Evolutionary conservation across 2,113 vertebrate species (phyloP), one percentile per base, ranked within the genome.

Genomic region (Varanus salvator): DNA sequence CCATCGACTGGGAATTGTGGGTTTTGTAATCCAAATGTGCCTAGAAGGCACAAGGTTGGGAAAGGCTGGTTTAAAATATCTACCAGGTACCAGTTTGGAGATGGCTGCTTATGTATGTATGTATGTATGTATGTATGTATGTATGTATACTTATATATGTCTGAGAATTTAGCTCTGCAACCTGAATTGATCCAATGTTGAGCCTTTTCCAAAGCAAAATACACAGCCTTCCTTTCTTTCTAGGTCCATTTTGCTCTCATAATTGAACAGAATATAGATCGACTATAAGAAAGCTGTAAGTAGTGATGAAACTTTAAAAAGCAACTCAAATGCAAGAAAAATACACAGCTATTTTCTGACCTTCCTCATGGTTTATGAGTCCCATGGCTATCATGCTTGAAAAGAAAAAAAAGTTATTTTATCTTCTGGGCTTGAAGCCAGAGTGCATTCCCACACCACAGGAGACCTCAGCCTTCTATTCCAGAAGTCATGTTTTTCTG

Each of bases 401-500:
- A 88, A 31, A 83, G 60, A 68, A 68, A 31, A 64, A 60, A 54
- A n/a, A 11, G 6, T 64, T 77, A 14, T 31, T 54, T 77, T 69
- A 76, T 77, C 72, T 84, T 78, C 29, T 52, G 11, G 11, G 48
- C 21, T 76, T 66, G 81, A 68, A 89, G 60, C 82, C 60, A 85
- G 19, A 71, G 31, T 68, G 23, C 31, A 44, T 34, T 57, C 74
- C 72, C 57, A 38, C 34, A 68, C 21, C 21, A 64, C 71, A 75
- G 54, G 87, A 84, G 57, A 84, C 80, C 27, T 29, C 4, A 52
- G 27, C 69, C 29, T 5, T 19, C 54, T 15, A 11, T 84, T 68
- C 74, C 74, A 85, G 60, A 68, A 78, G 64, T 71, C 87, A 71
- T 88, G 77, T 88, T 81, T 80, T 80, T 71, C 77, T 71, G 48